These are phyloP conservation scores for Thymelicus lineola DNA, from an alignment of 2,888 invertebrate genomes.

Conservation along the genomic window DNA sequence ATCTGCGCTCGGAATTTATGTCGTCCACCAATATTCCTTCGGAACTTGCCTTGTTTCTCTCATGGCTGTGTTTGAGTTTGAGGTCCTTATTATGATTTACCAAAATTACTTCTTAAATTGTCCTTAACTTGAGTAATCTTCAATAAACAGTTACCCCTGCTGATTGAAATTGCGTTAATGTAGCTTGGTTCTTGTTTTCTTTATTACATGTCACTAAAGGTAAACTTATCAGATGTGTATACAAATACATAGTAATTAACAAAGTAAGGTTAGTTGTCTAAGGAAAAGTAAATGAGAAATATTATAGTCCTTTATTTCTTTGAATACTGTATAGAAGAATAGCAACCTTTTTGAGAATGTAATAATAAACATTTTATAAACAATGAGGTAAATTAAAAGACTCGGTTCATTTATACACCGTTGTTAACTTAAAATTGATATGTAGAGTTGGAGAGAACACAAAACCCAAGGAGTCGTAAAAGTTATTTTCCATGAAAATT, in stretches of 20 bases:
- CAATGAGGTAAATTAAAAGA: neutral
- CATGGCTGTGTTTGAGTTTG: neutral
- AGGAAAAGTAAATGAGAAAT: too few species aligned
- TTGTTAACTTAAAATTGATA: conserved; percentile 5
- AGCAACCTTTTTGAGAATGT: neutral
- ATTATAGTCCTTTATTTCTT: too few species aligned
- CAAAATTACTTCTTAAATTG: too few species aligned
- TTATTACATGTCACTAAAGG: too few species aligned
- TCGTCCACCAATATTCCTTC: conserved; percentile 9
- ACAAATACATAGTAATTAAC: too few species aligned
- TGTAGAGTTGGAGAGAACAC: conserved; percentile 10
- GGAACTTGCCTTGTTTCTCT: conserved; percentile 12
- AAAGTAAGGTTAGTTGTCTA: too few species aligned
- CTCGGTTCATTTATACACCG: neutral
- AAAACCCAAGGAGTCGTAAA: conserved; percentile 22
- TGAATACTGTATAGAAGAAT: neutral
- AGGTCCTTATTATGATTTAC: neutral
- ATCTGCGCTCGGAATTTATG: conserved; percentile 17
- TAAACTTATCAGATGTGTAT: too few species aligned
- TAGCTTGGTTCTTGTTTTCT: too few species aligned
- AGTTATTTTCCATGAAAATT: conserved; percentile 34
- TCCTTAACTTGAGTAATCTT: too few species aligned
- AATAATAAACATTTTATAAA: neutral
- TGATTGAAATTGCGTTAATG: too few species aligned
- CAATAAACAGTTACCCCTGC: too few species aligned